Evolutionary conservation across 1,140 invertebrate genomes (phyloP).

Genomic region (Philotrypesis tridentata): DNA sequence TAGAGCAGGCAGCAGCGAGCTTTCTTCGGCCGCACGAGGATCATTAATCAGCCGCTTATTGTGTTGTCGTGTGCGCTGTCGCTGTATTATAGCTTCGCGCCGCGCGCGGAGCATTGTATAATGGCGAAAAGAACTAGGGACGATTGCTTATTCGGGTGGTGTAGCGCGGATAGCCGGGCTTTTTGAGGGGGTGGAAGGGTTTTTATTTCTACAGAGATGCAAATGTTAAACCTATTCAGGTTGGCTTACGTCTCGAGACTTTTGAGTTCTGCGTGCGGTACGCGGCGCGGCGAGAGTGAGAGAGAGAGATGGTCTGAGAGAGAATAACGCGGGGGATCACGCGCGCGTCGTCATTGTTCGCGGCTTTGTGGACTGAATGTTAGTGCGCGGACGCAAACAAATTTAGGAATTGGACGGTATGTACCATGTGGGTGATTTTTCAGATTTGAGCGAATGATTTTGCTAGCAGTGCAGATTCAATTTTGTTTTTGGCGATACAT

Average conservation of each 20-base stretch:
- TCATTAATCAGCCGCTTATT: conserved; percentile 58
- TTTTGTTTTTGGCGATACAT: too few relatives aligned
- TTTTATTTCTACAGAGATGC: conserved; percentile 26
- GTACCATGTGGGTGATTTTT: neutral
- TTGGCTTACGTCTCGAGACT: neutral
- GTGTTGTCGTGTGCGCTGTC: conserved; percentile 46
- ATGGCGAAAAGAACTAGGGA: conserved; percentile 50
- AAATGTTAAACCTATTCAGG: conserved; percentile 16
- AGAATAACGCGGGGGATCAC: too few relatives aligned
- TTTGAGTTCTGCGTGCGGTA: neutral
- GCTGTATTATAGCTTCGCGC: too few relatives aligned
- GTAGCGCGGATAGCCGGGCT: conserved; percentile 55
- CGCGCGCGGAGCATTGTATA: conserved; percentile 55
- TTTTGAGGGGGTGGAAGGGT: neutral
- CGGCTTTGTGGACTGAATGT: neutral
- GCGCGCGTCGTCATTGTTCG: neutral
- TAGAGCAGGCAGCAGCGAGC: neutral
- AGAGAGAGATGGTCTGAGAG: too few relatives aligned
- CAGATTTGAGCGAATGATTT: neutral
- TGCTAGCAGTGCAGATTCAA: too few relatives aligned
- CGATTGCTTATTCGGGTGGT: conserved; percentile 61
- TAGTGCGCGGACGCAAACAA: neutral
- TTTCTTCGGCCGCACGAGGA: conserved; percentile 5
- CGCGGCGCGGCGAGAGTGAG: neutral
- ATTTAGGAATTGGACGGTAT: neutral